Conservation (phyloP, 2,888 invertebrate genomes). For the Abrostola tripartita region DNA sequence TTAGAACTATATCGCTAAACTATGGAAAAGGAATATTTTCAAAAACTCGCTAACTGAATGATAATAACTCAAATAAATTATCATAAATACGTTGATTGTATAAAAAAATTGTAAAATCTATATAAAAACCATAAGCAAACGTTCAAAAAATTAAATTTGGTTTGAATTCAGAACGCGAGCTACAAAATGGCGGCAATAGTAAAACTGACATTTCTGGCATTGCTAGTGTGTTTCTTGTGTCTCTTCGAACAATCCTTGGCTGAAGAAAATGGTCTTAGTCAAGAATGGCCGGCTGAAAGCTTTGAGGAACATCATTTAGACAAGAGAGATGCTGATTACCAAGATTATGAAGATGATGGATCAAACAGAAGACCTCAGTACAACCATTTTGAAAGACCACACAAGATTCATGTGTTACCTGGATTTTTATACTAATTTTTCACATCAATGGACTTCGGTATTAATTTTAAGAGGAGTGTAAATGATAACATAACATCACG, state of each 20-base stretch:
- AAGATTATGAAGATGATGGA: constrained; percentile 60
- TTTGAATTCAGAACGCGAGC: constrained; percentile 32
- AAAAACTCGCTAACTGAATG: constrained; percentile 18
- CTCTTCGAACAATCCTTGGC: constrained; percentile 54
- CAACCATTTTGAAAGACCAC: constrained; percentile 66
- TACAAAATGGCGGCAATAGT: constrained; percentile 65
- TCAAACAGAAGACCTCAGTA: constrained; percentile 49
- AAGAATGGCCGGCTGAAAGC: not conserved
- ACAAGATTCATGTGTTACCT: constrained; percentile 74
- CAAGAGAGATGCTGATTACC: constrained; percentile 71
- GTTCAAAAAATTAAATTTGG: constrained; percentile 4
- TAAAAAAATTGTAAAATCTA: constrained; percentile 36
- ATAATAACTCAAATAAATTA: constrained; percentile 16
- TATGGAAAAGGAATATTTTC: constrained; percentile 8
- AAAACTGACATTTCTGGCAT: constrained; percentile 63
- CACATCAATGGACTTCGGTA: constrained; percentile 22
- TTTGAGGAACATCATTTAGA: constrained; percentile 62
- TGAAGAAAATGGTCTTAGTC: constrained; percentile 30
- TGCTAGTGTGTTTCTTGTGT: constrained; percentile 63
- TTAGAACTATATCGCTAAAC: constrained; percentile 34
- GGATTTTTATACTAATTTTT: constrained; percentile 73
- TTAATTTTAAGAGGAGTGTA: too few species aligned
- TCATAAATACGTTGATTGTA: constrained; percentile 41
- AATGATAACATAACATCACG: too few species aligned
- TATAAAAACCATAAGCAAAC: constrained; percentile 31